These are phyloP conservation scores for Lepidocyrtoides sp. DNA, from an alignment of 2,888 invertebrate species.

Conservation along the genomic window DNA sequence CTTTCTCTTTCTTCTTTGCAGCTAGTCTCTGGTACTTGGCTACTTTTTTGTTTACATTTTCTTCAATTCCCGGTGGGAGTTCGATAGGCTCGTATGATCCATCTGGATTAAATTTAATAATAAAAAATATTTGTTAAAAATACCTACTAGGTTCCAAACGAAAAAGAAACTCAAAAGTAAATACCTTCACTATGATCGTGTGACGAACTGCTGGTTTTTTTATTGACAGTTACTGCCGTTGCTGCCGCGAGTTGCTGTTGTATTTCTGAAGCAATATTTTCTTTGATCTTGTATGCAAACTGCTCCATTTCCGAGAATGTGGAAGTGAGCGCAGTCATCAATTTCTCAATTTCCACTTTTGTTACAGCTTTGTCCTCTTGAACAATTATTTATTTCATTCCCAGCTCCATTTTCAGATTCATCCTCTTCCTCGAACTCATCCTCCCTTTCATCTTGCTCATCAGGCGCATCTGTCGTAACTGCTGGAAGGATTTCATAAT, in stretches of 20 bases:
- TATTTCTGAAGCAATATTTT: constrained; percentile 80
- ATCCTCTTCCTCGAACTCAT: constrained; percentile 24
- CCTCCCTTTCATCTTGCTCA: constrained; percentile 44
- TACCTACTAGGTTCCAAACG: too few relatives aligned
- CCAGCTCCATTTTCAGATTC: neutral
- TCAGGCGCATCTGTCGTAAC: neutral
- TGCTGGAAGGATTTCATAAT: constrained; percentile 82
- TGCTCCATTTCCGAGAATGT: constrained; percentile 81
- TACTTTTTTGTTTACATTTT: constrained; percentile 81
- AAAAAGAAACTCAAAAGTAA: neutral
- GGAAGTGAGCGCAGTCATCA: constrained; percentile 78
- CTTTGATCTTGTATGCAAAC: constrained; percentile 80
- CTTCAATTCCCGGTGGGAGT: constrained; percentile 74
- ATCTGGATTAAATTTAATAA: constrained; percentile 27
- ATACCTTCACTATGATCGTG: constrained; percentile 78
- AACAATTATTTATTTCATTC: neutral
- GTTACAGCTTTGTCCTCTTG: constrained; percentile 58
- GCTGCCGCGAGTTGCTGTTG: constrained; percentile 80
- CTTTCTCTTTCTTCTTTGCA: constrained; percentile 81
- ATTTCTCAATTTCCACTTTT: constrained; percentile 77
- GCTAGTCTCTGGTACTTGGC: constrained; percentile 81
- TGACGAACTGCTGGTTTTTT: constrained; percentile 23
- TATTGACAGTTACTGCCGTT: constrained; percentile 1
- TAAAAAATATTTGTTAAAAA: too few relatives aligned
- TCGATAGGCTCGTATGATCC: constrained; percentile 79